These are phyloP conservation scores for Drosophila subquinaria DNA, from an alignment of 2,888 invertebrate species.

Conservation along the genomic window DNA sequence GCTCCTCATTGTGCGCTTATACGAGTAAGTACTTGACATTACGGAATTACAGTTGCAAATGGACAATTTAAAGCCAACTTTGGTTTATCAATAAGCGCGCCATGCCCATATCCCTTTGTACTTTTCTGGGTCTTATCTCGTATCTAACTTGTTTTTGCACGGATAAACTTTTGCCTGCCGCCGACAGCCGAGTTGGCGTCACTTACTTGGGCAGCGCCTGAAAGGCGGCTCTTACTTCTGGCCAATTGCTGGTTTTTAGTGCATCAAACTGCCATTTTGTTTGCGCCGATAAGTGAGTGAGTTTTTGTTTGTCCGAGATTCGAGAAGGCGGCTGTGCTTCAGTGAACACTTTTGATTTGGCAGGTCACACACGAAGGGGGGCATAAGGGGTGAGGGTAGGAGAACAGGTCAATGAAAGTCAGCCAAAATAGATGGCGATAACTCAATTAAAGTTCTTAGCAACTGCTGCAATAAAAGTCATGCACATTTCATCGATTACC, in stretches of 20 bases:
- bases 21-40: slow-evolving; percentile 54
- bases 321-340: slow-evolving; percentile 47
- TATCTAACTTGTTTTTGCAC: slow-evolving; percentile 31
- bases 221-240: slow-evolving; percentile 43
- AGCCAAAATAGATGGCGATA: not conserved
- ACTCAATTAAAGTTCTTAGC: slow-evolving; percentile 33
- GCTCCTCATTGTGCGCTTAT: slow-evolving; percentile 8
- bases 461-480: slow-evolving; percentile 47
- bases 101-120: slow-evolving; percentile 4
- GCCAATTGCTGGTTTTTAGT: slow-evolving; percentile 45
- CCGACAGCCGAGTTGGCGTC: slow-evolving; percentile 55
- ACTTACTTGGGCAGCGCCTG: slow-evolving; percentile 39
- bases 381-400: no score
- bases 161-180: slow-evolving; percentile 36
- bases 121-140: slow-evolving; percentile 13
- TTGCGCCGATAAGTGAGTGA: slow-evolving; percentile 42
- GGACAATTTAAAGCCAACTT: slow-evolving; percentile 36
- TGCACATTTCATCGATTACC: slow-evolving; percentile 28
- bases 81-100: slow-evolving; percentile 49
- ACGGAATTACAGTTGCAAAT: slow-evolving; percentile 61
- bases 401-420: slow-evolving; percentile 1
- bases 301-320: slow-evolving; percentile 16
- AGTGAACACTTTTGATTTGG: slow-evolving; percentile 47
- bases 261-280: slow-evolving; percentile 63
- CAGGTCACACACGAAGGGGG: slow-evolving; percentile 30